phyloP scores from a whole-genome alignment of 2,113 vertebrate species.

The Leptosomus discolor region DNA sequence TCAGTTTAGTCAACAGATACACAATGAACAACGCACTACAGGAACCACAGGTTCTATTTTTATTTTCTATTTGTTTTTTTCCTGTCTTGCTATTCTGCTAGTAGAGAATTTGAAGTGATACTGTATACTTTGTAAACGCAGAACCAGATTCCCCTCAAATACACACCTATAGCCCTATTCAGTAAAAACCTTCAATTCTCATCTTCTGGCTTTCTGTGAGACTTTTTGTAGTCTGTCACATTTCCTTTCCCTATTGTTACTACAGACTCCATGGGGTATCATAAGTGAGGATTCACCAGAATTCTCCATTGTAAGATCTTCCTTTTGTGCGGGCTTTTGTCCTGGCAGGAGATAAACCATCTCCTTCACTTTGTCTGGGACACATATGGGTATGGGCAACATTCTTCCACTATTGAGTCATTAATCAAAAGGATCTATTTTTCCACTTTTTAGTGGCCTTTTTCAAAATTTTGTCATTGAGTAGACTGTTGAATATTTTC shows the following conservation, averaged over 20 bases:
- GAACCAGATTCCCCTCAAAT: neutral
- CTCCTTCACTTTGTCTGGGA: constrained; percentile 34
- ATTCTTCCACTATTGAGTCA: neutral
- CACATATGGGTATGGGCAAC: constrained; percentile 37
- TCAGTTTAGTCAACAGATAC: neutral
- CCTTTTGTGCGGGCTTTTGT: constrained; percentile 36
- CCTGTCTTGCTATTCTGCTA: neutral
- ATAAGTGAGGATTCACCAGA: constrained; percentile 25
- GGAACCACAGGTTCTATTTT: neutral
- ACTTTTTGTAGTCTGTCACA: neutral
- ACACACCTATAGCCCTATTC: neutral
- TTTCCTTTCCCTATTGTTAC: constrained; percentile 30
- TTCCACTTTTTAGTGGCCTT: neutral
- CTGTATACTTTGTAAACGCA: neutral
- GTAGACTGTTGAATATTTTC: neutral
- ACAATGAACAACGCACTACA: neutral
- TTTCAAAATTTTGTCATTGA: constrained; percentile 7
- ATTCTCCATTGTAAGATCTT: constrained; percentile 24
- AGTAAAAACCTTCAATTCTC: neutral
- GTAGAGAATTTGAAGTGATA: neutral
- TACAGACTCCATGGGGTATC: neutral
- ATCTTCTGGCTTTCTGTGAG: neutral
- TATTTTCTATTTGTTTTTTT: neutral
- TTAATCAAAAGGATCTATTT: constrained; percentile 46
- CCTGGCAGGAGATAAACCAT: constrained; percentile 39